Evolutionary conservation across 2,888 invertebrate genomes (phyloP), one percentile per base, ranked within the genome.

Genomic region (Plebejus anna): DNA sequence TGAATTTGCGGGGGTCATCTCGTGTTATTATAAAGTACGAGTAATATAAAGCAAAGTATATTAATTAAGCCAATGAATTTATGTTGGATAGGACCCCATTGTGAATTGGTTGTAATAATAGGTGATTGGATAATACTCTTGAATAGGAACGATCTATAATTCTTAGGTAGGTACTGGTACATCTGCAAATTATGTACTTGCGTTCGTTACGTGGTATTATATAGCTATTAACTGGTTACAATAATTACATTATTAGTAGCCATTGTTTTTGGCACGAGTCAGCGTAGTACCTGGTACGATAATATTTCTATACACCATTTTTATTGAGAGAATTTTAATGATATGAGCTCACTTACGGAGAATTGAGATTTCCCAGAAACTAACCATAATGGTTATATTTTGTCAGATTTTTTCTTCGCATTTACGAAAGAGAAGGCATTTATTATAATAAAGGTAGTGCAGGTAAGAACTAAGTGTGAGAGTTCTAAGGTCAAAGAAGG

Each of bases 241-340:
- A 66, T 32, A 66, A 66, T 66, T 66, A 66, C 32, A 66, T 66
- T 66, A 66, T 66, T 32, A 66, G 66, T 66, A 32, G 32, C 66
- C 66, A 66, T 66, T 66, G 66, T 66, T 66, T 66, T 32, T 66
- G 66, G 36, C 66, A 66, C 66, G 66, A 66, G 66, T 32, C 11
- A 13, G 66, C 22, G 66, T 66, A 66, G 66, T 66, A 36, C 66
- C 66, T 66, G 66, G 66, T 66, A 36, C 32, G 66, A 66, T 66
- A 32, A 66, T 66, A 66, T 66, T 32, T 66, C 1, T 6, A 32
- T 36, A 9, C 9, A 13, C 66, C 13, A 36, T 13, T 66, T 66
- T 66, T 66, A 11, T 32, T 32, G 13, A 13, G 11, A 66, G 32
- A 66, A 7, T 61, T 59, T 61, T 9, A 32, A 66, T 66, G 4